Evolutionary conservation across 2,113 vertebrate species (phyloP).

Genomic region (Regulus satrapa): DNA sequence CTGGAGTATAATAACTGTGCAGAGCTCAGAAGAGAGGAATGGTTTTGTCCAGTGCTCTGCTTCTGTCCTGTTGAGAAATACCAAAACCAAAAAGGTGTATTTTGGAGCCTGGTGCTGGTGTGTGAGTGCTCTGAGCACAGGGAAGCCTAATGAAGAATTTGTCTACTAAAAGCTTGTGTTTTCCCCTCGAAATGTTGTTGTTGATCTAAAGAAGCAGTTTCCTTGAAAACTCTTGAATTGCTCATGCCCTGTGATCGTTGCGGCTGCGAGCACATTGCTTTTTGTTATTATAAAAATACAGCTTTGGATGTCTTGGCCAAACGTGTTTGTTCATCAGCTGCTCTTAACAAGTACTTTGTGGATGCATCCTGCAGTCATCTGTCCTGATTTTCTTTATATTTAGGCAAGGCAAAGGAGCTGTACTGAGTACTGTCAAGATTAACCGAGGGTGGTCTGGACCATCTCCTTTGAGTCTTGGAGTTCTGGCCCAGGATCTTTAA

Average conservation of each 20-base stretch:
- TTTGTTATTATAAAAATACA: neutral
- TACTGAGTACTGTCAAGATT: neutral
- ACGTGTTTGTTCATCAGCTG: neutral
- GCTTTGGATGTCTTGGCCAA: neutral
- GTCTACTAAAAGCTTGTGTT: neutral
- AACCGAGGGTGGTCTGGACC: neutral
- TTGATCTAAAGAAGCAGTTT: neutral
- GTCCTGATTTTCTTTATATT: slow-evolving; percentile 1
- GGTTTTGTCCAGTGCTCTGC: neutral
- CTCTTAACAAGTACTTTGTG: neutral
- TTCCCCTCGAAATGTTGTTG: neutral
- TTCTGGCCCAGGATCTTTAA: neutral
- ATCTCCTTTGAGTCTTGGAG: neutral
- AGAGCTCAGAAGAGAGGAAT: neutral
- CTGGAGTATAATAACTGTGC: neutral
- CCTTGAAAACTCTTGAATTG: neutral
- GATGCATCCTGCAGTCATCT: neutral
- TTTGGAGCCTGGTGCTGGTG: neutral
- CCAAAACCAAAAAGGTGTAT: neutral
- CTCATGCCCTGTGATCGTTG: rapidly evolving
- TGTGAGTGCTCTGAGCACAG: neutral
- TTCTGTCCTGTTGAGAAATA: neutral
- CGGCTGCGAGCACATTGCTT: neutral
- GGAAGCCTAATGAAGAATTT: neutral
- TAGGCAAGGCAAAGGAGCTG: neutral